phyloP scores from a whole-genome alignment of 2,797 vertebrate genomes.

The Clarias pachynema region DNA sequence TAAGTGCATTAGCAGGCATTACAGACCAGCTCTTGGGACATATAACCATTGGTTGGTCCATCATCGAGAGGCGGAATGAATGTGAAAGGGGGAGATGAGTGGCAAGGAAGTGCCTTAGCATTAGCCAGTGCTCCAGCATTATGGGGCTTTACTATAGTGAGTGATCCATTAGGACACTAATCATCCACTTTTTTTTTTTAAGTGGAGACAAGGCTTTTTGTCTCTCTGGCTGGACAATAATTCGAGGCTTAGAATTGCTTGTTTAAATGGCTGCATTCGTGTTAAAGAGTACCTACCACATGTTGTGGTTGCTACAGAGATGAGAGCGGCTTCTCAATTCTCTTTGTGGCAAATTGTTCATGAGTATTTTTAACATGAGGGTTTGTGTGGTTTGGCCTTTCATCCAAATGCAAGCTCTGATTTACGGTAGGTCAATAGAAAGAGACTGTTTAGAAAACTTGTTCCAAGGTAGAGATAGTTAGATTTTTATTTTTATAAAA shows the following conservation, averaged over 20 bases:
- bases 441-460: too few relatives aligned
- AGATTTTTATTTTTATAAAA: too few relatives aligned
- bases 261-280: not conserved
- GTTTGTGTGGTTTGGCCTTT: too few relatives aligned
- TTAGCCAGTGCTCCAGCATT: slow-evolving; percentile 62
- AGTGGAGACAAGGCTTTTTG: not conserved
- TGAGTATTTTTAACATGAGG: not conserved
- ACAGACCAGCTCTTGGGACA: slow-evolving; percentile 11
- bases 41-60: not conserved
- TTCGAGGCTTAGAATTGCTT: not conserved
- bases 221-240: not conserved
- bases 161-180: slow-evolving; percentile 34
- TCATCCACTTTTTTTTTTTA: slow-evolving; percentile 5
- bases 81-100: slow-evolving; percentile 37
- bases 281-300: not conserved
- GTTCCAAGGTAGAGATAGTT: too few relatives aligned
- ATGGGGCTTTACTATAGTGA: slow-evolving; percentile 24
- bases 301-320: not conserved
- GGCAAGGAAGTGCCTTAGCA: slow-evolving; percentile 52
- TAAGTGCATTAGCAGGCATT: slow-evolving; percentile 57
- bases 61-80: slow-evolving; percentile 46
- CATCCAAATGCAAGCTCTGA: too few relatives aligned
- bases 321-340: not conserved
- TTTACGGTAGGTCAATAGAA: too few relatives aligned
- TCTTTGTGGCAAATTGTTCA: not conserved